These are phyloP conservation scores for Dasyurus viverrinus DNA, from an alignment of 2,113 vertebrate genomes.

Conservation along the genomic window DNA sequence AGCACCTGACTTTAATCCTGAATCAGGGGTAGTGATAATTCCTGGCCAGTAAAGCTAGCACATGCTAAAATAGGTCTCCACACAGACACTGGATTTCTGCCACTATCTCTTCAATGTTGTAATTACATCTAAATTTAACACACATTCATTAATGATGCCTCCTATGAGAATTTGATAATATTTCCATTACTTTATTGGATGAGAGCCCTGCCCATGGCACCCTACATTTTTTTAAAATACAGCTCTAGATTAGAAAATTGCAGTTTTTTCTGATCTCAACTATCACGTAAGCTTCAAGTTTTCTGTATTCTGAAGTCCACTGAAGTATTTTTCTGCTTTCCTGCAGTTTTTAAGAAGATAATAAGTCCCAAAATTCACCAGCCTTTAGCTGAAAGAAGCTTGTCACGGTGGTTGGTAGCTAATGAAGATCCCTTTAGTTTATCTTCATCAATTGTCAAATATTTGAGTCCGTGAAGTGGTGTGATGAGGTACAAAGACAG, in stretches of 20 bases:
- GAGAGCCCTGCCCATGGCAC: slow-evolving; percentile 59
- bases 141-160: slow-evolving; percentile 39
- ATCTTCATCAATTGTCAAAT: slow-evolving; percentile 99
- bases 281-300: slow-evolving; percentile 79
- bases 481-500: slow-evolving; percentile 99
- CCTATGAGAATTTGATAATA: slow-evolving; percentile 66
- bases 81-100: slow-evolving; percentile 49
- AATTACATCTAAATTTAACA: slow-evolving; percentile 66
- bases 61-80: slow-evolving; percentile 8
- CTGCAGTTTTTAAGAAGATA: slow-evolving; percentile 89
- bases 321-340: slow-evolving; percentile 88
- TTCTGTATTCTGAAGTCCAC: slow-evolving; percentile 84
- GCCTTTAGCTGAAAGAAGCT: slow-evolving; percentile 88
- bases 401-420: slow-evolving; percentile 93
- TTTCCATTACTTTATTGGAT: slow-evolving; percentile 77
- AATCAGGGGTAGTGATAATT: neutral
- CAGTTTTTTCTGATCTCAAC: slow-evolving; percentile 71
- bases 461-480: slow-evolving; percentile 99
- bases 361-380: slow-evolving; percentile 90
- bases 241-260: slow-evolving; percentile 76
- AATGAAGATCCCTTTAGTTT: slow-evolving; percentile 97
- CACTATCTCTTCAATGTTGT: slow-evolving; percentile 47
- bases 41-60: neutral
- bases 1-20: slow-evolving; percentile 27
- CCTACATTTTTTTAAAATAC: slow-evolving; percentile 68